Evolutionary conservation across 2,888 invertebrate species (phyloP), one percentile per base, ranked within the genome.

Genomic region (Eupithecia exiguata): DNA sequence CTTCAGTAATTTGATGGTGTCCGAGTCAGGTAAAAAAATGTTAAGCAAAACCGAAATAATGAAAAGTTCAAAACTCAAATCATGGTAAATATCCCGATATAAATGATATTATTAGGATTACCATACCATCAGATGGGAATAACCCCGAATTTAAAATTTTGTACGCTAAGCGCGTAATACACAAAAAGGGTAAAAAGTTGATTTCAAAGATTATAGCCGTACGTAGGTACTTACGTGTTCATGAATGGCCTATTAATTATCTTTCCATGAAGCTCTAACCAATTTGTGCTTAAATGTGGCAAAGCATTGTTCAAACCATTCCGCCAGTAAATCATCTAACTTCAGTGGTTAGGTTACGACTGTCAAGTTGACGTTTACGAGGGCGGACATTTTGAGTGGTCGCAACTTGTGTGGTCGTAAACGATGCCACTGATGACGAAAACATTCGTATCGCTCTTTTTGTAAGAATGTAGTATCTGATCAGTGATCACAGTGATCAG

Each of bases 311-410:
- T 62, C 62, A 62, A 35, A 58, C 58, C 62, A 70, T 76, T 71
- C 49, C 35, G 68, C 46, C 73, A 58, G 71, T 73, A 73, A 76
- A 71, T 73, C 76, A 76, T 71, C 68, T 67, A 63, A 68, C 69
- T 63, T 68, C 70, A 75, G 68, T 70, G 68, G 35, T 70, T 43
- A 68, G 68, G 49, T 58, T 58, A 58, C 36, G 67, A 46, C 71
- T 85, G 87, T 90, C 90, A 89, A 82, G 81, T 87, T 84, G 91
- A 90, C 91, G 82, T 92, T 93, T 92, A 92, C 87, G 91, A 92
- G 83, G 81, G 77, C 83, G 83, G 85, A 87, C 85, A 86, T 90
- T 88, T 86, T 84, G 88, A 91, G 89, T 89, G 88, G 89, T 88
- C 89, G 88, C 88, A 72, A 80, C 86, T 87, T 90, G 93, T 92